These are phyloP conservation scores for Arctocebus calabarensis DNA, from an alignment of 2,797 vertebrate genomes.

Conservation along the genomic window DNA sequence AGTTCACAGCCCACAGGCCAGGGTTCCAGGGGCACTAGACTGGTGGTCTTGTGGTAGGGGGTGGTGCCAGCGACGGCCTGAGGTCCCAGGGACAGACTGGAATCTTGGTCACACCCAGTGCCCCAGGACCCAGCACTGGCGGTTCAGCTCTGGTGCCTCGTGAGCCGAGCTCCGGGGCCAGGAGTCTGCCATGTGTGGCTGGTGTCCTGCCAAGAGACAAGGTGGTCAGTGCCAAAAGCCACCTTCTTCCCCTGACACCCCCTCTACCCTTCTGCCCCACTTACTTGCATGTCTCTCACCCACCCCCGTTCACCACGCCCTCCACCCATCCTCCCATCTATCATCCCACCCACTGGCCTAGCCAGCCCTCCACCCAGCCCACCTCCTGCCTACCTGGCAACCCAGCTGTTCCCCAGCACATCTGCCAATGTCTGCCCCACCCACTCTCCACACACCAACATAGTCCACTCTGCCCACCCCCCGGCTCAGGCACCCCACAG, in stretches of 20 bases:
- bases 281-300: accelerated
- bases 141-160: conserved; percentile 66
- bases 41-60: background rate
- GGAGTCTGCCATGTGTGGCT: conserved; percentile 72
- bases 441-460: background rate
- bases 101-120: conserved; percentile 78
- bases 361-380: background rate
- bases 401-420: background rate
- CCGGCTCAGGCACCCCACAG: background rate
- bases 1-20: conserved; percentile 41
- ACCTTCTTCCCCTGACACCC: background rate
- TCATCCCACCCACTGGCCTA: background rate
- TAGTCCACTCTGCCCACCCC: too few species aligned
- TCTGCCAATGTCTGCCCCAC: background rate
- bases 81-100: background rate
- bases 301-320: too few species aligned
- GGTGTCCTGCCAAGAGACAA: conserved; percentile 72
- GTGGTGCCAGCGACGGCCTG: background rate
- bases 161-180: conserved; percentile 71
- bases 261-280: background rate
- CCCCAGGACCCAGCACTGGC: conserved; percentile 81
- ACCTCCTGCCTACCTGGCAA: background rate
- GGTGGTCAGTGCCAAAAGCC: background rate
- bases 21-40: background rate
- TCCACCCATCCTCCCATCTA: background rate